Conservation (phyloP, 2,113 vertebrate species). For the Ancistrus triradiatus region DNA sequence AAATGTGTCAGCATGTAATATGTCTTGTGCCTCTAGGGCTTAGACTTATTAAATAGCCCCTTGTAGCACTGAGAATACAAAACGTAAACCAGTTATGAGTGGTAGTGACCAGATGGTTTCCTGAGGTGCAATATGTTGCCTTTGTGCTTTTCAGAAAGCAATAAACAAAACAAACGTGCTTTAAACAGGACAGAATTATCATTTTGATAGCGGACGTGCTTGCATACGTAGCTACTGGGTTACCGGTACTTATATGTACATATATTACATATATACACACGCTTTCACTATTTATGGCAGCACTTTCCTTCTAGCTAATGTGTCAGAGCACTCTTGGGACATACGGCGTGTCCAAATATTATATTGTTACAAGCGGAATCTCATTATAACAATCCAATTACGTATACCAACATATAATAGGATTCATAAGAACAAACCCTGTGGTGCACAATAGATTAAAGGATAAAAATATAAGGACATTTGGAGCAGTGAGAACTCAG, state of each 20-base stretch:
- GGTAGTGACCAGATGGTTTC: background rate
- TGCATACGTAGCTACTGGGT: too few species aligned
- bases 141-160: background rate
- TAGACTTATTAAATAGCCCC: background rate
- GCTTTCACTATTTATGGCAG: too few species aligned
- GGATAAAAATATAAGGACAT: too few species aligned
- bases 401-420: background rate
- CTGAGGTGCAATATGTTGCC: background rate
- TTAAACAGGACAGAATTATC: background rate
- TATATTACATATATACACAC: too few species aligned
- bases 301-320: too few species aligned
- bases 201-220: too few species aligned
- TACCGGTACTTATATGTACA: too few species aligned
- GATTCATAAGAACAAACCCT: constrained; percentile 10
- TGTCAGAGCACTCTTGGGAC: background rate
- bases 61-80: background rate
- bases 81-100: background rate
- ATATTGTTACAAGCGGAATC: constrained; percentile 13
- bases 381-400: background rate
- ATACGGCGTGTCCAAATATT: constrained; percentile 2
- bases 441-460: too few species aligned
- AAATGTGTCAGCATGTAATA: constrained; percentile 14
- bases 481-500: too few species aligned
- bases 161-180: background rate
- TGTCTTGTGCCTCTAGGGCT: constrained; percentile 3